A percentile compares a stretch with the other conserved stretches of the same genome.
Conservation (phyloP, 2,797 vertebrate species). For the Tiaroga cobitis region DNA sequence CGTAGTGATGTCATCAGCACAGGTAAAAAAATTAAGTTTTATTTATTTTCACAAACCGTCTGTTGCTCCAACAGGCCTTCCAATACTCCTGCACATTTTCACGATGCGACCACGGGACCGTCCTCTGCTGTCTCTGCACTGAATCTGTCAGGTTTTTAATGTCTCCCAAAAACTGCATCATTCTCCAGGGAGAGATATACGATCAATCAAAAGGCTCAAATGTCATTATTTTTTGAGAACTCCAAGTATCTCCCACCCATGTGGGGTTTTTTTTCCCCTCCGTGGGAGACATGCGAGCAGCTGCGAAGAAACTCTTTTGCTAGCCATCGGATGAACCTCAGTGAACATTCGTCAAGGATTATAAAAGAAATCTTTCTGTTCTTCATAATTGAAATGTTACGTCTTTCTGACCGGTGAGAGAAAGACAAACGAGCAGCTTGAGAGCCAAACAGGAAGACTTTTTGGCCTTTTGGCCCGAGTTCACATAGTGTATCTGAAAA, state of each 20-base stretch:
- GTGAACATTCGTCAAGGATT: conserved; percentile 26
- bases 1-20: conserved; percentile 24
- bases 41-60: conserved; percentile 54
- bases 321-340: conserved; percentile 61
- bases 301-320: conserved; percentile 35
- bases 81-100: conserved; percentile 59
- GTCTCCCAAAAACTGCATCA: conserved; percentile 61
- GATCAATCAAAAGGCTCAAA: conserved; percentile 54
- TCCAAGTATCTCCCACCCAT: conserved; percentile 40
- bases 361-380: conserved; percentile 15
- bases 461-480: conserved; percentile 62
- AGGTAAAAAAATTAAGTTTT: conserved; percentile 3
- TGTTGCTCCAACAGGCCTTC: conserved; percentile 66
- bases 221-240: conserved; percentile 18
- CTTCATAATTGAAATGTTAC: conserved; percentile 40
- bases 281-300: conserved; percentile 25
- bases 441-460: conserved; percentile 22
- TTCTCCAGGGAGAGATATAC: conserved; percentile 71
- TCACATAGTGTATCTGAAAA: conserved; percentile 54
- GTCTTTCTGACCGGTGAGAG: conserved; percentile 76
- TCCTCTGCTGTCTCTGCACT: conserved; percentile 59
- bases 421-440: conserved; percentile 78
- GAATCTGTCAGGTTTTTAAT: conserved; percentile 46
- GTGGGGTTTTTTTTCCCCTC: background rate
- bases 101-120: background rate